These are phyloP conservation scores for Meandrusa payeni DNA, from an alignment of 2,888 invertebrate genomes.

Conservation along the genomic window DNA sequence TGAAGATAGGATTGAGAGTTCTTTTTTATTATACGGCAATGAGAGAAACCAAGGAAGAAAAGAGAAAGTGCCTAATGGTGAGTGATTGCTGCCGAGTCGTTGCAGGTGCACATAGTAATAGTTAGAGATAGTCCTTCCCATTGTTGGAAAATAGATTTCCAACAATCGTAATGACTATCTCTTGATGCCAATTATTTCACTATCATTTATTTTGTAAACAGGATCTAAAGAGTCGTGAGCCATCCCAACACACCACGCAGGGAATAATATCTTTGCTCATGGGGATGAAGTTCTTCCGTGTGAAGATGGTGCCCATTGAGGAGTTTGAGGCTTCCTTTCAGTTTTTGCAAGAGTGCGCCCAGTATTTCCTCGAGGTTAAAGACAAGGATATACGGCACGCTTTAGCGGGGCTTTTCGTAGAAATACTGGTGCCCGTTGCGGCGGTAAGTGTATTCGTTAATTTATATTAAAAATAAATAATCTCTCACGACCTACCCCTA, in stretches of 20 bases:
- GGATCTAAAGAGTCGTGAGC: constrained; percentile 88
- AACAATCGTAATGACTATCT: no score
- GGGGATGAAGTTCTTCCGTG: constrained; percentile 99
- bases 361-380: constrained; percentile 98
- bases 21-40: no score
- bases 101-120: no score
- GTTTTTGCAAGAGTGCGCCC: constrained; percentile 98
- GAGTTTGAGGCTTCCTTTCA: constrained; percentile 99
- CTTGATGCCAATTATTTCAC: no score
- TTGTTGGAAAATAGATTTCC: no score
- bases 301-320: constrained; percentile 98
- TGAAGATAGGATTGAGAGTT: no score
- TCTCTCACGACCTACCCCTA: no score
- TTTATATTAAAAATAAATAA: no score
- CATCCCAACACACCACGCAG: constrained; percentile 94
- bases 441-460: constrained; percentile 95
- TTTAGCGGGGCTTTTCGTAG: constrained; percentile 98
- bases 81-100: no score
- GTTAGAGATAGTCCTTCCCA: no score
- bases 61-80: no score
- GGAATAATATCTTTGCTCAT: constrained; percentile 98
- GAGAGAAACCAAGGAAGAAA: background rate
- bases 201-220: constrained; percentile 32
- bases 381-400: constrained; percentile 99
- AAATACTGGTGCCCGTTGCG: constrained; percentile 98